These are phyloP conservation scores for Wasmannia auropunctata DNA, from an alignment of 1,140 invertebrate species.

Conservation along the genomic window DNA sequence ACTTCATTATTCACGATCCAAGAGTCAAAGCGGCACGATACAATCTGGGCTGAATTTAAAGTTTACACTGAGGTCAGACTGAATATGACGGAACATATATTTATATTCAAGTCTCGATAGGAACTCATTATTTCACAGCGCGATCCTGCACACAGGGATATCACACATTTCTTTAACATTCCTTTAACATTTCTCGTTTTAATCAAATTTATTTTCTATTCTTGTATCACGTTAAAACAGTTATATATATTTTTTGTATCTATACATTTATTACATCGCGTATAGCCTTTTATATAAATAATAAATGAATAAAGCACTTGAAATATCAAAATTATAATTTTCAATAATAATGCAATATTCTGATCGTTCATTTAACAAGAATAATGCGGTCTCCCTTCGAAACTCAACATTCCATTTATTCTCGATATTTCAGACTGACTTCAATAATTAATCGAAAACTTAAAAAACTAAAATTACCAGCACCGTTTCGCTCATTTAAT, in stretches of 20 bases:
- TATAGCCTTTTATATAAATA: background rate
- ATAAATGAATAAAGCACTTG: background rate
- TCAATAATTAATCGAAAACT: background rate
- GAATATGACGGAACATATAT: slow-evolving; percentile 8
- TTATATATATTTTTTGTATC: background rate
- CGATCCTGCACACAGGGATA: background rate
- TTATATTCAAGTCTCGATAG: background rate
- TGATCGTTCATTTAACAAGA: background rate
- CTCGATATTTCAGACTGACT: background rate
- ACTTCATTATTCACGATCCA: slow-evolving; percentile 38
- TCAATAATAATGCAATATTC: background rate
- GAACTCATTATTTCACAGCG: background rate
- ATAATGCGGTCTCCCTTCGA: background rate
- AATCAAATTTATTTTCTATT: background rate
- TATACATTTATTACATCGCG: background rate
- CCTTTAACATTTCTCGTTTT: background rate
- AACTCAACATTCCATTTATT: background rate
- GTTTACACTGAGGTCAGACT: slow-evolving; percentile 15
- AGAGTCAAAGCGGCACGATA: slow-evolving; percentile 31
- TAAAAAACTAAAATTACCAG: background rate
- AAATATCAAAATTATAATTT: background rate
- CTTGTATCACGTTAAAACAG: background rate
- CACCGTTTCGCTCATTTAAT: background rate
- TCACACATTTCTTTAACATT: background rate
- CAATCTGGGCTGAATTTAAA: slow-evolving; percentile 37